Evolutionary conservation across 2,113 vertebrate species (phyloP).

Genomic region (Machaerirhynchus nigripectus): DNA sequence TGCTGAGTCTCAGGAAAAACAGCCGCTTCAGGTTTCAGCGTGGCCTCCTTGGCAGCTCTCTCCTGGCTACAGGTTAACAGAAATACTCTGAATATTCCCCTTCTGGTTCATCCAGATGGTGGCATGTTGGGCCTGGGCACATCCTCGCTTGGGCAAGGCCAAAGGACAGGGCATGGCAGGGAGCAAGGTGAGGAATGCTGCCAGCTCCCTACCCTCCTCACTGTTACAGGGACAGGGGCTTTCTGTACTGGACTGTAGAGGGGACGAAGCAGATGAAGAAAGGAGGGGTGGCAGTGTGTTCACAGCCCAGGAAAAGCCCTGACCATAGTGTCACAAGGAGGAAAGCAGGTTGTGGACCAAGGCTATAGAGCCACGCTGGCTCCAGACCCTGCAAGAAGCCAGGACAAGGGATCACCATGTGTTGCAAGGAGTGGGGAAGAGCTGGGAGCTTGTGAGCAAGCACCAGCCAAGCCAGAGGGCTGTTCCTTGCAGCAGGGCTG

Average conservation of each 20-base stretch:
- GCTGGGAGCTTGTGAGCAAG: not conserved
- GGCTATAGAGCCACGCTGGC: not conserved
- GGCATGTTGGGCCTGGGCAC: accelerated
- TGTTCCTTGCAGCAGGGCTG: not conserved
- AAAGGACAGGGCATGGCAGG: not conserved
- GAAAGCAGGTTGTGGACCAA: not conserved
- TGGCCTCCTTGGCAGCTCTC: conserved; percentile 36
- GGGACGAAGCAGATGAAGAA: not conserved
- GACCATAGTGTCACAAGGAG: accelerated
- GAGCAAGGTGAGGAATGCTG: not conserved
- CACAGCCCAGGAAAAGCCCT: not conserved
- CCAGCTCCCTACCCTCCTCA: not conserved
- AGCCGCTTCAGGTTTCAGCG: conserved; percentile 38
- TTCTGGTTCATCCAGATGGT: not conserved
- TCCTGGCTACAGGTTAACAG: conserved; percentile 50
- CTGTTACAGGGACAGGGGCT: not conserved
- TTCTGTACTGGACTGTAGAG: not conserved
- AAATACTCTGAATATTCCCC: conserved; percentile 12
- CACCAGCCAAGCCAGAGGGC: not conserved
- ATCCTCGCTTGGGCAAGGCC: not conserved
- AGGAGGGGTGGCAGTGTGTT: not conserved
- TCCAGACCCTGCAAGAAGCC: not conserved
- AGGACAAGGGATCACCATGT: not conserved
- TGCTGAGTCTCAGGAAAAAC: conserved; percentile 41
- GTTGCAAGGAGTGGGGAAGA: not conserved